phyloP scores from a whole-genome alignment of 1,140 invertebrate genomes.

The Metaphire vulgaris region DNA sequence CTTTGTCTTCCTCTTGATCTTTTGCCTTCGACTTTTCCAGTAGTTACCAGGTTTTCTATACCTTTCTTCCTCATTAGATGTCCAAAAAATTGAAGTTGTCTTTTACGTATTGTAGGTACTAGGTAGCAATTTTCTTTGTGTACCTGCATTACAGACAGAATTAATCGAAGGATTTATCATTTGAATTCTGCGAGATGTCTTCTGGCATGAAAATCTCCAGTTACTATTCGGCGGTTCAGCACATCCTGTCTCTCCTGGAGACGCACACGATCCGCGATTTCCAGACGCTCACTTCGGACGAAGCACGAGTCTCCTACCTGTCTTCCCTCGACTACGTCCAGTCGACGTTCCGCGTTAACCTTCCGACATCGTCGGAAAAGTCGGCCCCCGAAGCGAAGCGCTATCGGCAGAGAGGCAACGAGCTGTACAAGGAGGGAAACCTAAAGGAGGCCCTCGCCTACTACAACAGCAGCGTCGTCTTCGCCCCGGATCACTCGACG shows the following conservation, averaged over 20 bases:
- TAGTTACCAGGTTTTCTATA: too few species aligned
- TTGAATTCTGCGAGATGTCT: too few species aligned
- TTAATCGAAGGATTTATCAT: too few species aligned
- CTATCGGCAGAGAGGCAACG: conserved; percentile 20
- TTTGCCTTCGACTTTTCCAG: too few species aligned
- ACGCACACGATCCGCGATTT: conserved; percentile 6
- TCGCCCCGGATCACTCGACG: neutral
- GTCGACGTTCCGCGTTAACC: neutral
- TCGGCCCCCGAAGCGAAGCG: conserved; percentile 7
- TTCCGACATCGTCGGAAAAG: conserved; percentile 3
- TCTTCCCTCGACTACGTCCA: conserved; percentile 1
- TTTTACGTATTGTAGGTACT: too few species aligned
- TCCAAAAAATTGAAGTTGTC: too few species aligned
- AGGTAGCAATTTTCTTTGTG: too few species aligned
- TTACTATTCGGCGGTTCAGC: conserved; percentile 25
- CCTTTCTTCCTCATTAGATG: too few species aligned
- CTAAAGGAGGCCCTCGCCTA: conserved; percentile 13
- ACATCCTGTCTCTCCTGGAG: conserved; percentile 7
- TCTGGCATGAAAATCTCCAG: neutral
- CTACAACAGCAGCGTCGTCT: conserved; percentile 16
- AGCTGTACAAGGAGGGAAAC: conserved; percentile 10
- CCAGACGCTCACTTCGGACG: conserved; percentile 5
- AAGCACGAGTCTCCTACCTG: conserved; percentile 17
- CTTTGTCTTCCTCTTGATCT: too few species aligned
- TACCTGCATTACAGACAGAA: too few species aligned